phyloP scores from a whole-genome alignment of 2,888 invertebrate species.

The Hyalella azteca region DNA sequence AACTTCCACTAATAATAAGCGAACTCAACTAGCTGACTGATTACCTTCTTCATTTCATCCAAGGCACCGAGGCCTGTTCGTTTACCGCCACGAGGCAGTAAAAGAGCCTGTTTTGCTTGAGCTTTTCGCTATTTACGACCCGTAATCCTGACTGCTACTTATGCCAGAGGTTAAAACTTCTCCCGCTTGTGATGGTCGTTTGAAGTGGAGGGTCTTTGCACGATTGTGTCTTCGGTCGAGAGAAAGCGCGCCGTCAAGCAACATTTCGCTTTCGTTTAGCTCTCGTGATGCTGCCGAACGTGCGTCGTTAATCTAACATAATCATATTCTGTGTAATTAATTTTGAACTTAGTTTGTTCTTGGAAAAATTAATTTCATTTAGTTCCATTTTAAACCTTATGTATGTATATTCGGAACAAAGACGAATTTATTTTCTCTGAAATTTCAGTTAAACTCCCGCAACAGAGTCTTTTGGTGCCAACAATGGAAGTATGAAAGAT shows the following conservation, averaged over 20 bases:
- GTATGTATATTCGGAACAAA: too few species aligned
- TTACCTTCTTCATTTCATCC: background rate
- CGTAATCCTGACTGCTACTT: constrained; percentile 6
- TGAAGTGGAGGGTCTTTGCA: background rate
- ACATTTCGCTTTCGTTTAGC: background rate
- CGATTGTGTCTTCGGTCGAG: background rate
- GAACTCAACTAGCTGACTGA: background rate
- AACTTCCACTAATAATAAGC: constrained; percentile 14
- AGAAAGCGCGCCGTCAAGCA: constrained; percentile 15
- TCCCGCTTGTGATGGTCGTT: background rate
- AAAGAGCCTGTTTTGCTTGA: background rate
- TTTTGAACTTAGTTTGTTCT: too few species aligned
- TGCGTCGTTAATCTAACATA: constrained; percentile 4
- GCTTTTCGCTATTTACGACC: background rate
- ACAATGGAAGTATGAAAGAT: too few species aligned
- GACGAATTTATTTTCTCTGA: too few species aligned
- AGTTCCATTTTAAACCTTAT: too few species aligned
- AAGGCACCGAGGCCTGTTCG: background rate
- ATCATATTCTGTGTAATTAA: too few species aligned
- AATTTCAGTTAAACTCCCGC: too few species aligned
- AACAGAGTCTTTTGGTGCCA: too few species aligned
- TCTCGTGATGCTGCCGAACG: background rate
- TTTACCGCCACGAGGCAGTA: background rate
- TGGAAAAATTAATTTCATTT: too few species aligned
- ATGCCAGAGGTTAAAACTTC: constrained; percentile 22